Conservation (phyloP, 2,113 vertebrate genomes). For the Paraplagusia blochii region DNA sequence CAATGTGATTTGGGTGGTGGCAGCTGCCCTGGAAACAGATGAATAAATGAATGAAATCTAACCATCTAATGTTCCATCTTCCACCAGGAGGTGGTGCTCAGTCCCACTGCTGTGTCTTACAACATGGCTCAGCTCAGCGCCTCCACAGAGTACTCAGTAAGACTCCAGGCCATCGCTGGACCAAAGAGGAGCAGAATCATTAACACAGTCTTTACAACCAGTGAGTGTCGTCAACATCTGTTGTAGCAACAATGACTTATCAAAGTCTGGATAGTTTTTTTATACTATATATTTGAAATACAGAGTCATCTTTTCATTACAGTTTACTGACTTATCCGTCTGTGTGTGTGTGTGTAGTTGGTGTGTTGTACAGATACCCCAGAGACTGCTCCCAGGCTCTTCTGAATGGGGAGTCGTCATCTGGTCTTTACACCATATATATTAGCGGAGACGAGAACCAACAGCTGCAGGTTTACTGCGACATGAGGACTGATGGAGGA, state of each 20-base stretch:
- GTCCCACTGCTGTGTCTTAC: conserved; percentile 85
- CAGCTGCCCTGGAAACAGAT: no score
- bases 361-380: conserved; percentile 88
- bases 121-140: conserved; percentile 84
- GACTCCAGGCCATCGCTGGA: conserved; percentile 83
- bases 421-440: conserved; percentile 90
- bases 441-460: conserved; percentile 84
- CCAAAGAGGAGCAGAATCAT: conserved; percentile 82
- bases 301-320: no score
- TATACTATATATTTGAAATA: no score
- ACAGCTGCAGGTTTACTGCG: conserved; percentile 88
- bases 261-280: no score
- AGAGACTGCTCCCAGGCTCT: conserved; percentile 93
- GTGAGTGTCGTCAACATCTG: conserved; percentile 83
- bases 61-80: neutral
- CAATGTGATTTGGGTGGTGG: no score
- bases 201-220: conserved; percentile 84
- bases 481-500: conserved; percentile 91
- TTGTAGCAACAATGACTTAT: no score
- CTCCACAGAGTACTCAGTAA: conserved; percentile 84
- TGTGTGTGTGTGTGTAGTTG: conserved; percentile 73
- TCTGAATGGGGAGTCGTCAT: conserved; percentile 86
- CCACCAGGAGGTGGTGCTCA: conserved; percentile 84
- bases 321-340: conserved; percentile 9
- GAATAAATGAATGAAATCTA: no score